These are phyloP conservation scores for Halichoerus grypus DNA, from an alignment of 2,113 vertebrate species.

Conservation along the genomic window DNA sequence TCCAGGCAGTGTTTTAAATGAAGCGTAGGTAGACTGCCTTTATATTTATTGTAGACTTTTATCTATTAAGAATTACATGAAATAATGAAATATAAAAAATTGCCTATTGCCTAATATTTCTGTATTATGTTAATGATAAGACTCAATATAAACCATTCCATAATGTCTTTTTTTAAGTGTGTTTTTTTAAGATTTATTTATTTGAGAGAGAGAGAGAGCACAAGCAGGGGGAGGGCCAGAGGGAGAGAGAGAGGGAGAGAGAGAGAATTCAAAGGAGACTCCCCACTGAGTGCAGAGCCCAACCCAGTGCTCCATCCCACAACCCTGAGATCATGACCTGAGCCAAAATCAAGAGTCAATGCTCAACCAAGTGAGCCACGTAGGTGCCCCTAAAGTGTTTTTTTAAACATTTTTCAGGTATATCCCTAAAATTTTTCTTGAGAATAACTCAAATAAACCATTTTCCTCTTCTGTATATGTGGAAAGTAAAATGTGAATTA, in stretches of 20 bases:
- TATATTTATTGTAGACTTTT: slow-evolving; percentile 54
- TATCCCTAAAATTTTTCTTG: not conserved
- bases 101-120: not conserved
- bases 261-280: not conserved
- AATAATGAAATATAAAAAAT: slow-evolving; percentile 70
- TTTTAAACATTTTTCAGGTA: slow-evolving; percentile 1
- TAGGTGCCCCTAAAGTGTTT: not conserved
- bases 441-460: not conserved
- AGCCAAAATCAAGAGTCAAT: not conserved
- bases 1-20: slow-evolving; percentile 63
- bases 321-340: not conserved
- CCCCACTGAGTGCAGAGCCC: not conserved
- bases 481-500: not conserved
- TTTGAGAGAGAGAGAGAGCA: not conserved
- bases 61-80: slow-evolving; percentile 61
- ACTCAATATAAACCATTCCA: not conserved
- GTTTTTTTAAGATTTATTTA: not conserved
- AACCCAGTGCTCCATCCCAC: not conserved
- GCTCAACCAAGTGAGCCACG: not conserved
- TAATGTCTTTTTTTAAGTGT: not conserved
- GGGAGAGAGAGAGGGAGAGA: not conserved
- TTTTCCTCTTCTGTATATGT: not conserved
- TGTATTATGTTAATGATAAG: not conserved
- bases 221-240: not conserved
- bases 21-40: slow-evolving; percentile 1